A percentile compares a stretch with the other conserved stretches of the same genome.
phyloP scores from a whole-genome alignment of 2,797 vertebrate genomes.

The Tokudaia muenninki region DNA sequence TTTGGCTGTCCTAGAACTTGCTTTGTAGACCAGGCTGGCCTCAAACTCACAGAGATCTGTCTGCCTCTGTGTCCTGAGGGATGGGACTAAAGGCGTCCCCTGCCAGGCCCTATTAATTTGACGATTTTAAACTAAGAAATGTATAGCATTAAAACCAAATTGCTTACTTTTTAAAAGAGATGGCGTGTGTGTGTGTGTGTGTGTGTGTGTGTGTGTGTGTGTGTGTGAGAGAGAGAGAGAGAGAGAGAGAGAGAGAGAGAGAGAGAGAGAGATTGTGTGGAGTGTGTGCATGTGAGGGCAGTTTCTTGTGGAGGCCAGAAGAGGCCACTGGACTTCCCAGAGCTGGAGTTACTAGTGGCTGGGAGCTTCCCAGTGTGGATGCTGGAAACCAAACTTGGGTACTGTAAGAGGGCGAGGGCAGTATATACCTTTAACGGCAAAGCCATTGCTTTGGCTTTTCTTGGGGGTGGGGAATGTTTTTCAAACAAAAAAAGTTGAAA shows the following conservation, averaged over 20 bases:
- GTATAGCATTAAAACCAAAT: conserved; percentile 36
- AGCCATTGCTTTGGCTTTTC: background rate
- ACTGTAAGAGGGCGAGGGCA: background rate
- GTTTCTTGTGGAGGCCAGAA: background rate
- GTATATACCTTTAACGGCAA: no score
- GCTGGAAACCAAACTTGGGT: no score
- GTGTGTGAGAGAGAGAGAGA: no score
- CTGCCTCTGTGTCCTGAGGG: no score
- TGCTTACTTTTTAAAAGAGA: background rate
- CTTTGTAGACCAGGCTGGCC: no score
- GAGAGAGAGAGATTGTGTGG: background rate
- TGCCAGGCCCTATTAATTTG: background rate
- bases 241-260: background rate
- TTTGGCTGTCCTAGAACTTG: no score
- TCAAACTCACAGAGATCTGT: no score
- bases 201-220: no score
- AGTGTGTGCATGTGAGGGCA: background rate
- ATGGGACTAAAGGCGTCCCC: no score
- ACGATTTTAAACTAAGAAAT: conserved; percentile 49
- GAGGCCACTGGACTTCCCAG: background rate
- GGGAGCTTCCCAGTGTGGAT: background rate
- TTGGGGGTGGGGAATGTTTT: background rate
- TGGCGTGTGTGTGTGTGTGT: background rate
- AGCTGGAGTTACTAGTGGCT: background rate
- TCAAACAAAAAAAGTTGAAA: background rate